Evolutionary conservation across 2,113 vertebrate species (phyloP).

Genomic region (Andinoacara biseriatus): DNA sequence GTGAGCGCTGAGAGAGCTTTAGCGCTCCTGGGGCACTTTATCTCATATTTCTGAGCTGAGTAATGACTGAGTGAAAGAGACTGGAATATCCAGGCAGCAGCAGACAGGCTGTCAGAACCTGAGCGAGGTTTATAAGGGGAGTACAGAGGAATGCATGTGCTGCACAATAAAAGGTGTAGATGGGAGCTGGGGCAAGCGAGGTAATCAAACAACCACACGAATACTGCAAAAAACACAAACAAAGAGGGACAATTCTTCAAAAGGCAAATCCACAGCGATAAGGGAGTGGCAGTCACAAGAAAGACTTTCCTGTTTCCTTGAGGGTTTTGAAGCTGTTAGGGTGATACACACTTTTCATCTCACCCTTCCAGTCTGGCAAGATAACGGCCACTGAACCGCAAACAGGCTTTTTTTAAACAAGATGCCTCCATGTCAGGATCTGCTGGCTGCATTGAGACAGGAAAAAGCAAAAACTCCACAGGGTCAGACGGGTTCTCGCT

Average conservation of each 20-base stretch:
- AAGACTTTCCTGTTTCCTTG: not conserved
- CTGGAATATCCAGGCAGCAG: constrained; percentile 34
- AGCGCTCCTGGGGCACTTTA: constrained; percentile 50
- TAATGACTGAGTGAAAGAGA: constrained; percentile 53
- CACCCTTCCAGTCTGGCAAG: constrained; percentile 52
- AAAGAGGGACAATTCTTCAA: not conserved
- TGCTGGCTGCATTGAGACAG: constrained; percentile 1
- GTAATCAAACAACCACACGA: not conserved
- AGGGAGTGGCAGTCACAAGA: constrained; percentile 32
- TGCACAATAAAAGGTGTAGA: constrained; percentile 20
- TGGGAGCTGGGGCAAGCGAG: constrained; percentile 12
- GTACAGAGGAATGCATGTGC: constrained; percentile 34
- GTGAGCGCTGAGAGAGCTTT: constrained; percentile 46
- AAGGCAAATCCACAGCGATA: not conserved
- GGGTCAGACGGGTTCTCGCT: constrained; percentile 16
- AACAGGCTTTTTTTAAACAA: not conserved
- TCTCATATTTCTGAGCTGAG: constrained; percentile 67
- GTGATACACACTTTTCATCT: not conserved
- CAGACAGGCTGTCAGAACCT: constrained; percentile 56
- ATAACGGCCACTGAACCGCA: constrained; percentile 37
- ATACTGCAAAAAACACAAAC: not conserved
- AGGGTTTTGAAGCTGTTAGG: not conserved
- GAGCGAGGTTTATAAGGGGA: constrained; percentile 27
- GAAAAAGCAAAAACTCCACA: constrained; percentile 13
- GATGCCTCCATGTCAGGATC: not conserved